Evolutionary conservation across 2,888 invertebrate genomes (phyloP).

Genomic region (Torymus tubicola): DNA sequence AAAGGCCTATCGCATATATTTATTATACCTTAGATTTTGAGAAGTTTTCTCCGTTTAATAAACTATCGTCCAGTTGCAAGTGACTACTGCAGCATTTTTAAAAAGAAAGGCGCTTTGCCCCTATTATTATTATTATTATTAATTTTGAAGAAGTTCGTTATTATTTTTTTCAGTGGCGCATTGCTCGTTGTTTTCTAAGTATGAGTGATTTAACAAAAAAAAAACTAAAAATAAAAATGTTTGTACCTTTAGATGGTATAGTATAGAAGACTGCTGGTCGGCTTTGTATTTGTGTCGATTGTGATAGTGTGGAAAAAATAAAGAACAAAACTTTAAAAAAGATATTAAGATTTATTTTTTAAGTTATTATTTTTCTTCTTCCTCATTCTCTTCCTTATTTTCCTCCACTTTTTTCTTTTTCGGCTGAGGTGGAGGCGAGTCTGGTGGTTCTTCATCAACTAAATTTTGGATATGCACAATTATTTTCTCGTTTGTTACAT

Average conservation of each 20-base stretch:
- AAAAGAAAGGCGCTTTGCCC: slow-evolving; percentile 29
- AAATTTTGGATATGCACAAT: slow-evolving; percentile 68
- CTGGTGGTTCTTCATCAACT: slow-evolving; percentile 63
- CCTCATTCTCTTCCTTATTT: slow-evolving; percentile 15
- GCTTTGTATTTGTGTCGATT: slow-evolving; percentile 61
- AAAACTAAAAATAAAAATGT: slow-evolving; percentile 38
- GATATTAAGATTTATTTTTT: slow-evolving; percentile 36
- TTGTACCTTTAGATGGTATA: slow-evolving; percentile 58
- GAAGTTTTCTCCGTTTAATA: slow-evolving; percentile 46
- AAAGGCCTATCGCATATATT: slow-evolving; percentile 48
- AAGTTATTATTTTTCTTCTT: slow-evolving; percentile 3
- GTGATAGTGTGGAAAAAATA: slow-evolving; percentile 62
- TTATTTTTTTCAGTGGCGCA: slow-evolving; percentile 45
- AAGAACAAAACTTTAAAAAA: slow-evolving; percentile 55
- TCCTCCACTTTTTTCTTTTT: neutral
- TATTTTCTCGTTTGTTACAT: slow-evolving; percentile 44
- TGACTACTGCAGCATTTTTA: slow-evolving; percentile 26
- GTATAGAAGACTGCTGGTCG: slow-evolving; percentile 64
- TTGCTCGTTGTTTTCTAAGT: slow-evolving; percentile 55
- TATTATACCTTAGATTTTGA: slow-evolving; percentile 38
- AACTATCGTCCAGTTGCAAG: slow-evolving; percentile 32
- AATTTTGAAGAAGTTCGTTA: slow-evolving; percentile 7
- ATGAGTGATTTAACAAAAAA: slow-evolving; percentile 51
- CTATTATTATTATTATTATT: neutral
- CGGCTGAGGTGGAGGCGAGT: neutral